Conservation (phyloP, 2,113 vertebrate species). For the Psittacula cyanocephala region DNA sequence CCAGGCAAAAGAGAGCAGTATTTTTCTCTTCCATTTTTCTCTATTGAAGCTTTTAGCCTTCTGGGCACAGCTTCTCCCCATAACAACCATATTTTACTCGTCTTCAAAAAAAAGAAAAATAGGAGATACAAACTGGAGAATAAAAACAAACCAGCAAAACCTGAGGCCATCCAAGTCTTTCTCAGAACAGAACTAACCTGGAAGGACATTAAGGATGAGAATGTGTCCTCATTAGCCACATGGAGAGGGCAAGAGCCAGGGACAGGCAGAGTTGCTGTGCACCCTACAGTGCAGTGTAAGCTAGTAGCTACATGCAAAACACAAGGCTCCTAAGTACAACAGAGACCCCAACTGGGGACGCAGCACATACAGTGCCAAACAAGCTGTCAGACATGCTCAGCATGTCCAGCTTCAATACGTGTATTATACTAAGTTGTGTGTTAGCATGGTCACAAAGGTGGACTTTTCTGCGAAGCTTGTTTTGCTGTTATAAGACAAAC, state of each 20-base stretch:
- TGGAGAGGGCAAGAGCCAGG: neutral
- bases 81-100: neutral
- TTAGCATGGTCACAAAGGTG: neutral
- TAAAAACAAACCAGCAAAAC: neutral
- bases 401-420: rapidly evolving
- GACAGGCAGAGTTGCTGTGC: neutral
- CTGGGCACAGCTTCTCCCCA: neutral
- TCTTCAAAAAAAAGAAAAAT: neutral
- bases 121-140: neutral
- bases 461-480: neutral
- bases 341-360: rapidly evolving
- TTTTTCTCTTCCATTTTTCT: neutral
- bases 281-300: neutral
- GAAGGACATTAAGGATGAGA: neutral
- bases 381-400: neutral
- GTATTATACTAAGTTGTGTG: neutral
- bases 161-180: neutral
- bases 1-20: neutral
- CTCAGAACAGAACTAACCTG: neutral
- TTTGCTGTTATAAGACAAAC: neutral
- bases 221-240: neutral
- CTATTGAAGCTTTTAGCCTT: conserved; percentile 1
- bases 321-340: neutral
- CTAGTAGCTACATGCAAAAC: neutral
- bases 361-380: neutral